Conservation (phyloP, 1,140 invertebrate species). For the Phthorimaea operculella region DNA sequence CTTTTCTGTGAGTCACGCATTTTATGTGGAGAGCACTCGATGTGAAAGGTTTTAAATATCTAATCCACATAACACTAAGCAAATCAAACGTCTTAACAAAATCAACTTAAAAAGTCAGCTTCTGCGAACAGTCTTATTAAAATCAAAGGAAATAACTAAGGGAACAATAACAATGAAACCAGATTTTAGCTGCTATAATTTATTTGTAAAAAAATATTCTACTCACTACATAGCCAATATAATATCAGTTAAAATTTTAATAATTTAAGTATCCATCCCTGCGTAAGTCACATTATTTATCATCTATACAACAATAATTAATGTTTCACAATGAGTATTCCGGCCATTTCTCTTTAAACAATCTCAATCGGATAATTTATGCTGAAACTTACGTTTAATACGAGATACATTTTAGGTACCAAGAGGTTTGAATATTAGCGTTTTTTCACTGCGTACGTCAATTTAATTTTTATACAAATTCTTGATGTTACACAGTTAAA, state of each 20-base stretch:
- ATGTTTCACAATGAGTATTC: conserved; percentile 65
- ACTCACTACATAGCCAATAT: conserved; percentile 70
- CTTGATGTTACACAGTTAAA: too few species aligned
- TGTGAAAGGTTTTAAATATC: too few species aligned
- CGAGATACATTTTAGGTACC: conserved; percentile 19
- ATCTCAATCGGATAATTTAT: conserved; percentile 61
- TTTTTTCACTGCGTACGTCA: too few species aligned
- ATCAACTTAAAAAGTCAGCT: too few species aligned
- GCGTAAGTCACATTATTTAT: conserved; percentile 69
- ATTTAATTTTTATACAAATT: too few species aligned
- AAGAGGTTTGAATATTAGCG: too few species aligned
- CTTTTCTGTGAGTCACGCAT: too few species aligned
- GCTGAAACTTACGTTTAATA: conserved; percentile 60
- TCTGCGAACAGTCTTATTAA: too few species aligned
- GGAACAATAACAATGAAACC: conserved; percentile 34
- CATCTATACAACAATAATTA: conserved; percentile 67
- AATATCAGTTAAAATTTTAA: conserved; percentile 67
- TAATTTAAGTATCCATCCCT: conserved; percentile 71
- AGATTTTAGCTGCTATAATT: conserved; percentile 65
- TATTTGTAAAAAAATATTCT: conserved; percentile 72
- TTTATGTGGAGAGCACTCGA: too few species aligned
- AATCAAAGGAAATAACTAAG: too few species aligned
- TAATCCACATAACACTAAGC: too few species aligned
- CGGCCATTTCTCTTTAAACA: conserved; percentile 36
- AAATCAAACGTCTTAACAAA: too few species aligned